A percentile compares a stretch with the other conserved stretches of the same genome.
Conservation (phyloP, 2,797 vertebrate species). For the Chloroceryle inda region DNA sequence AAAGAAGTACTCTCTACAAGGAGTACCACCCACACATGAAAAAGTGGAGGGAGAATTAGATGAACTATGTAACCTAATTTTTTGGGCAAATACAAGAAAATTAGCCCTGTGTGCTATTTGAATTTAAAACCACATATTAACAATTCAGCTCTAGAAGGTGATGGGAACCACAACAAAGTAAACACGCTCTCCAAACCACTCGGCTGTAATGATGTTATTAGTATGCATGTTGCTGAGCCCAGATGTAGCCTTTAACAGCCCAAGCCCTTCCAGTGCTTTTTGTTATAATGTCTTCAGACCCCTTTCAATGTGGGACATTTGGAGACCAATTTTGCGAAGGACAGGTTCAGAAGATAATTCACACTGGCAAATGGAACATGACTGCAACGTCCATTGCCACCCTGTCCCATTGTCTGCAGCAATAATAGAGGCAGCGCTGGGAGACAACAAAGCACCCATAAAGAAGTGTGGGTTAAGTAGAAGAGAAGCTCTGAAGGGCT, state of each 20-base stretch:
- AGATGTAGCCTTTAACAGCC: slow-evolving; percentile 95
- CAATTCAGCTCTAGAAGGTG: slow-evolving; percentile 89
- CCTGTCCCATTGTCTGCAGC: slow-evolving; percentile 72
- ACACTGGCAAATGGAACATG: slow-evolving; percentile 79
- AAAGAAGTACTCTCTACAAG: slow-evolving; percentile 90
- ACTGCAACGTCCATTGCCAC: slow-evolving; percentile 66
- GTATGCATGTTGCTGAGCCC: slow-evolving; percentile 95
- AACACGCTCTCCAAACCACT: slow-evolving; percentile 90
- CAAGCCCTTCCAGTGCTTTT: slow-evolving; percentile 86
- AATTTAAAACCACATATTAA: slow-evolving; percentile 91
- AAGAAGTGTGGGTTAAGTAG: slow-evolving; percentile 31
- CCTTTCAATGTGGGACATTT: slow-evolving; percentile 81
- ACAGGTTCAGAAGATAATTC: slow-evolving; percentile 80
- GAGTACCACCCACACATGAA: slow-evolving; percentile 91
- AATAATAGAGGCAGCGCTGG: slow-evolving; percentile 60
- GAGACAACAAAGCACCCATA: slow-evolving; percentile 65
- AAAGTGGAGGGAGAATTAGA: slow-evolving; percentile 87
- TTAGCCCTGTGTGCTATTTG: slow-evolving; percentile 93
- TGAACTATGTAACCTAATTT: slow-evolving; percentile 92
- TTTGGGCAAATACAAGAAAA: slow-evolving; percentile 93
- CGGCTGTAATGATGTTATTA: slow-evolving; percentile 93
- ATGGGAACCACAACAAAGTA: slow-evolving; percentile 91
- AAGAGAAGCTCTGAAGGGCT: slow-evolving; percentile 19
- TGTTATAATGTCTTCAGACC: slow-evolving; percentile 86
- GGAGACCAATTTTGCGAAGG: slow-evolving; percentile 73